Evolutionary conservation across 2,888 invertebrate species (phyloP).

Genomic region (Lasioglossum malachurum): DNA sequence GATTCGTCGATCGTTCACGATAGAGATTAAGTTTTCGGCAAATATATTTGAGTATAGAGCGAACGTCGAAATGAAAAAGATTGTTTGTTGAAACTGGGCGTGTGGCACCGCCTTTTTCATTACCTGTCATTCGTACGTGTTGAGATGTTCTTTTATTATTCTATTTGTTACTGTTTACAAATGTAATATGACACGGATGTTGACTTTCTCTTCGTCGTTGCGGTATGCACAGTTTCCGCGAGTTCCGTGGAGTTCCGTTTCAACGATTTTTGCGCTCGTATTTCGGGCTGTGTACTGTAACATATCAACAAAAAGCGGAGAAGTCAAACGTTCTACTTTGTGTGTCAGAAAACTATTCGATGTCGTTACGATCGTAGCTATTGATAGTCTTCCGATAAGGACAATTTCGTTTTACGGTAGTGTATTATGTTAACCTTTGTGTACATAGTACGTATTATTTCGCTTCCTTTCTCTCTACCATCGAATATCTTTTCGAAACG

Average conservation of each 20-base stretch:
- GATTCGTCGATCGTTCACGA: background rate
- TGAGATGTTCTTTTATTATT: conserved; percentile 25
- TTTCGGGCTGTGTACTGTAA: background rate
- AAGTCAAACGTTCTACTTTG: conserved; percentile 15
- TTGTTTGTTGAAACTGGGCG: conserved; percentile 32
- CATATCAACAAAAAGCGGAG: conserved; percentile 29
- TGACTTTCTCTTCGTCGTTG: background rate
- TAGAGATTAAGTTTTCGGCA: background rate
- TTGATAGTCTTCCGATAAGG: background rate
- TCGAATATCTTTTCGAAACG: background rate
- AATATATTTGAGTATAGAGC: background rate
- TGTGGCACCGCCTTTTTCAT: conserved; percentile 82
- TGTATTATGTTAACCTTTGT: background rate
- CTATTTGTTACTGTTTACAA: background rate
- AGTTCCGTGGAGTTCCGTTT: background rate
- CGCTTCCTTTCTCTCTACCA: background rate
- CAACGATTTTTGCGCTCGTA: background rate
- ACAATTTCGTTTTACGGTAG: background rate
- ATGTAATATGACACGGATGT: background rate
- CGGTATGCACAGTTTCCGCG: background rate
- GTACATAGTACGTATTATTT: background rate
- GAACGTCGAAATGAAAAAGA: background rate
- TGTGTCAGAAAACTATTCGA: conserved; percentile 21
- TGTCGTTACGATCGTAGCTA: background rate
- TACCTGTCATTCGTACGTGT: conserved; percentile 68